Percentiles rank a stretch among this genome's conserved stretches.
Conservation (phyloP, 2,113 vertebrate species). For the Alethe castanea region DNA sequence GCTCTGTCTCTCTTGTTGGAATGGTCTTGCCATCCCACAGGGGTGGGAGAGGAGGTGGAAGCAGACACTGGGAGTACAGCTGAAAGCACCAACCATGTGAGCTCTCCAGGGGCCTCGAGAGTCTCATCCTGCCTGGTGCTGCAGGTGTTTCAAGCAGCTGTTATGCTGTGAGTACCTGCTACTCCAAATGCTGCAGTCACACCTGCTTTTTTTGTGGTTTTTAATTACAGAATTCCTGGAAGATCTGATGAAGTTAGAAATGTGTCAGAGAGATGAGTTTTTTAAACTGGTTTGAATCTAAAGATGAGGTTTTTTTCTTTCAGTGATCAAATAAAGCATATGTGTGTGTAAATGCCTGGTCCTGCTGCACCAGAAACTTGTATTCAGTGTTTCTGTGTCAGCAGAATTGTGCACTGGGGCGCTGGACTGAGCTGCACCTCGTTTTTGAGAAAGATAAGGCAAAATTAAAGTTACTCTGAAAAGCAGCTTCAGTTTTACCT, state of each 20-base stretch:
- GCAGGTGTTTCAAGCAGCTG: not conserved
- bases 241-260: not conserved
- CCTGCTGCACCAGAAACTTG: not conserved
- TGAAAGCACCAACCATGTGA: accelerated
- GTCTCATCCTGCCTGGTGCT: not conserved
- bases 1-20: not conserved
- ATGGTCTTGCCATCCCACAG: not conserved
- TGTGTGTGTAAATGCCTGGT: not conserved
- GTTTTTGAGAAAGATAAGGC: not conserved
- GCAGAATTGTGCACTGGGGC: not conserved
- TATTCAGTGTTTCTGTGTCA: not conserved
- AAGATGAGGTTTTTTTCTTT: not conserved
- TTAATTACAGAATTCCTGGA: not conserved
- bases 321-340: not conserved
- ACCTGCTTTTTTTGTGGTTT: not conserved
- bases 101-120: accelerated
- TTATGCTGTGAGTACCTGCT: not conserved
- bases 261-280: not conserved
- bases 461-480: not conserved
- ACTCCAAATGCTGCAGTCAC: not conserved
- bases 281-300: not conserved
- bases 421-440: not conserved
- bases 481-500: not conserved
- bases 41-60: not conserved
- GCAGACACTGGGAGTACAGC: not conserved